These are phyloP conservation scores for Patiria pectinifera DNA, from an alignment of 53 echinoderm and acorn worm genomes.

Conservation along the genomic window DNA sequence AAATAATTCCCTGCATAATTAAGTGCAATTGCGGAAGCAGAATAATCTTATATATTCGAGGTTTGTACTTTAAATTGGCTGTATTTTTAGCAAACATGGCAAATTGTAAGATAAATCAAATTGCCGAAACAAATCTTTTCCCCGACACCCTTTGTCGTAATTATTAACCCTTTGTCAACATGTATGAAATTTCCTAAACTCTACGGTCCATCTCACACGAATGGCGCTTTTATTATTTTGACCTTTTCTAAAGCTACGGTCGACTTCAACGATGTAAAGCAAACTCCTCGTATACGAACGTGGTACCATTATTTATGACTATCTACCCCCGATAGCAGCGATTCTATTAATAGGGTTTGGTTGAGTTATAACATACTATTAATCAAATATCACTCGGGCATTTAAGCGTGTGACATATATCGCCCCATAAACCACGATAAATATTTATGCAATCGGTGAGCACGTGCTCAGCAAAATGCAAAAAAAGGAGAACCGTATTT, in stretches of 20 bases:
- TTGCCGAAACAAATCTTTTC: no score
- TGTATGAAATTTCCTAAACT: neutral
- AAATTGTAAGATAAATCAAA: no score
- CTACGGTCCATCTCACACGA: neutral
- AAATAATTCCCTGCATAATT: no score
- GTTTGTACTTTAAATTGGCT: no score
- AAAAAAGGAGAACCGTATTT: neutral
- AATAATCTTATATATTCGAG: no score
- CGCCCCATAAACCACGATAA: slow-evolving; percentile 38
- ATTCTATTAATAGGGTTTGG: slow-evolving; percentile 1
- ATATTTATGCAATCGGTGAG: slow-evolving; percentile 33
- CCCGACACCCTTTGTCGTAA: no score
- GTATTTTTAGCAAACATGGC: no score
- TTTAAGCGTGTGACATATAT: slow-evolving; percentile 34
- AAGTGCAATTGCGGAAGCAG: no score
- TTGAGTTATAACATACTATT: slow-evolving; percentile 15
- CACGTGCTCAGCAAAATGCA: neutral
- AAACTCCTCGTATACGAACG: neutral
- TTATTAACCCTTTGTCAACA: neutral
- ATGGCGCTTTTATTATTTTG: neutral
- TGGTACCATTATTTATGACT: slow-evolving; percentile 1
- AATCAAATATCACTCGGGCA: slow-evolving; percentile 25
- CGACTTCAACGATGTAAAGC: neutral
- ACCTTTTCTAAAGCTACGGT: neutral
- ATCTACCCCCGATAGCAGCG: slow-evolving; percentile 37